Conservation (phyloP, 2,797 vertebrate genomes). For the Leptoclinus maculatus region DNA sequence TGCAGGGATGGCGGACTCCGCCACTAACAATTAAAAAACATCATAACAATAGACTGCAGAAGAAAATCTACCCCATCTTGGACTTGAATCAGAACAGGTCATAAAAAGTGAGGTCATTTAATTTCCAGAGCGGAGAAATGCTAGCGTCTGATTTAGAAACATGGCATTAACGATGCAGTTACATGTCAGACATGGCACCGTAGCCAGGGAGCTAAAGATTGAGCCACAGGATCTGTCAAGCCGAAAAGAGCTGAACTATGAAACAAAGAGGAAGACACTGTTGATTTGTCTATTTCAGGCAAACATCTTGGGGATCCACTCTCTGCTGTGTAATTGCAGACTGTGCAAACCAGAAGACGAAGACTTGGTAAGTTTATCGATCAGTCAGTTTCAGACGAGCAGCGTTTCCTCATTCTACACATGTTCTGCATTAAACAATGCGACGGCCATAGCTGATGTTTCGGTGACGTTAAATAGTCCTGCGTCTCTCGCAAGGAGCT, state of each 20-base stretch:
- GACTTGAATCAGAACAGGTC: too few species aligned
- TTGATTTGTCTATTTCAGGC: slow-evolving; percentile 61
- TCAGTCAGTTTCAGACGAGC: not conserved
- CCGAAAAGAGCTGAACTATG: not conserved
- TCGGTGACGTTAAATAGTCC: not conserved
- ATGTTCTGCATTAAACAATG: not conserved
- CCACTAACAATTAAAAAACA: not conserved
- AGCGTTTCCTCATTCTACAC: not conserved
- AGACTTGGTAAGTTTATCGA: slow-evolving; percentile 57
- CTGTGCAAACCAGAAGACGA: slow-evolving; percentile 23
- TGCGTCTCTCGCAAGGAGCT: not conserved
- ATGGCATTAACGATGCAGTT: too few species aligned
- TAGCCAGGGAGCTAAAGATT: not conserved
- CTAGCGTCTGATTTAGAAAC: too few species aligned
- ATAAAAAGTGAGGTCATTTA: too few species aligned
- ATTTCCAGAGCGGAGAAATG: too few species aligned
- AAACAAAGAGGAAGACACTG: slow-evolving; percentile 6
- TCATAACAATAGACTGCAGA: too few species aligned
- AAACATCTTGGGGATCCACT: slow-evolving; percentile 41
- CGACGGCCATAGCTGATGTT: not conserved
- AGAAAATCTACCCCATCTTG: too few species aligned
- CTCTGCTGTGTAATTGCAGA: slow-evolving; percentile 46
- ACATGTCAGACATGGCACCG: not conserved
- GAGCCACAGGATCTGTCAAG: not conserved
- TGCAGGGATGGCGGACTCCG: too few species aligned